Base-by-base conservation (phyloP, 2,888 invertebrate species). In the Steinernema carpocapsae region DNA sequence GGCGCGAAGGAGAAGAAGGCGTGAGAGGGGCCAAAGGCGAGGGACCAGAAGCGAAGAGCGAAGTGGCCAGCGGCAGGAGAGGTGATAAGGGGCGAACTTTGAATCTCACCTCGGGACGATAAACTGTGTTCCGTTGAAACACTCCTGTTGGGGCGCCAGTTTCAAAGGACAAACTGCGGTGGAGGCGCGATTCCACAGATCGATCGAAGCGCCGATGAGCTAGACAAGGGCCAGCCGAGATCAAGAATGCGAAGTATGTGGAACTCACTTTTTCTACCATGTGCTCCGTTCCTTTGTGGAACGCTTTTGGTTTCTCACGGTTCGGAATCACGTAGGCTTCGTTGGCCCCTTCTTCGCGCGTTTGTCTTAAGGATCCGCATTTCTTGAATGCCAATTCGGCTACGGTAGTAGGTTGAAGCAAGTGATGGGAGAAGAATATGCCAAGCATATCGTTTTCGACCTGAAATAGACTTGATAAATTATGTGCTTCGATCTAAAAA, bases 81-180 rank as follows among this genome's bases (percentile, higher is more conserved):
- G 37, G 32, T 64, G 14, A 64, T 37, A 26, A 29, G 64, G 32
- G 29, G 64, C 26, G 26, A 26, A 64, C 32, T 29, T n/a, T 64
- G 24, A 29, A 32, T 64, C 64, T 64, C 64, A 64, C 64, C 64
- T 64, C 64, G 64, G 29, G 2, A 26, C 14, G 64, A 64, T 32
- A 32, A 64, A 64, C 29, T 32, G 17, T 4, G 29, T 64, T 32
- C 64, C 64, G 32, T 64, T 26, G 64, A 32, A 64, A 29, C 64
- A 64, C 64, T 64, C 10, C 64, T 64, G 64, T 17, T 64, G 29
- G 12, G 64, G 32, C 64, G 64, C 64, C 64, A 64, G 32, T 32
- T 64, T 17, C 64, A 29, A 26, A 32, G 64, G 37, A 19, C 64
- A 64, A 4, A 32, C 32, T 10, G 10, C 64, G 26, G 14, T 29